phyloP scores from a whole-genome alignment of 2,797 vertebrate species.

The Neosalanx taihuensis region DNA sequence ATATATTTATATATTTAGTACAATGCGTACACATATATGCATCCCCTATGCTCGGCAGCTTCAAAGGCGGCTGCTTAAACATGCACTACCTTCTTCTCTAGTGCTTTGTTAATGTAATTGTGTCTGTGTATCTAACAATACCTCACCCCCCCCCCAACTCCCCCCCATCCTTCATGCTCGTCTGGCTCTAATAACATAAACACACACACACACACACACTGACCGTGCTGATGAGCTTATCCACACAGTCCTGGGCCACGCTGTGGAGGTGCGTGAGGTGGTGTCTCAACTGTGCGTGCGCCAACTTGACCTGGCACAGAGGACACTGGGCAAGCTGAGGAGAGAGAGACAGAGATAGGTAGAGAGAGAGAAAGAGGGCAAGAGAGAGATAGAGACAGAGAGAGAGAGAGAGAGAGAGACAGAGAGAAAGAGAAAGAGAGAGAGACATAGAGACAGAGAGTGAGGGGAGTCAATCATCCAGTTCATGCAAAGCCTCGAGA shows the following conservation, averaged over 20 bases:
- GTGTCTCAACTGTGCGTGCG: conserved; percentile 80
- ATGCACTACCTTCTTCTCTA: conserved; percentile 73
- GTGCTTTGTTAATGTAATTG: conserved; percentile 75
- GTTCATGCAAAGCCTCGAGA: too few relatives aligned
- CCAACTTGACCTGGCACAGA: conserved; percentile 85
- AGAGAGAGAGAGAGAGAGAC: too few relatives aligned
- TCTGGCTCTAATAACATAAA: conserved; percentile 33
- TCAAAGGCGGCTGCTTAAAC: conserved; percentile 74
- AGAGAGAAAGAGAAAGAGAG: too few relatives aligned
- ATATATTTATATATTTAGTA: too few relatives aligned
- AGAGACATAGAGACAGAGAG: too few relatives aligned
- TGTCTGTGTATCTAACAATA: conserved; percentile 69
- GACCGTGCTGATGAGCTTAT: conserved; percentile 95
- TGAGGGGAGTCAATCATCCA: too few relatives aligned
- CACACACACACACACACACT: conserved; percentile 56
- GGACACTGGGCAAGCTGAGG: conserved; percentile 83
- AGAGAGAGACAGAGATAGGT: not conserved
- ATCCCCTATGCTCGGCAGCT: conserved; percentile 62
- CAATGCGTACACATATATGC: conserved; percentile 32
- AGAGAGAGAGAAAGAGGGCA: not conserved
- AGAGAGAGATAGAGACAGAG: too few relatives aligned
- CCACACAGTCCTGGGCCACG: conserved; percentile 94
- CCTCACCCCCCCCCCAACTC: too few relatives aligned
- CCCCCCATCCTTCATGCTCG: not conserved
- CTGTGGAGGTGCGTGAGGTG: conserved; percentile 96